These are phyloP conservation scores for Crypturellus undulatus DNA, from an alignment of 2,113 vertebrate species.

Conservation along the genomic window DNA sequence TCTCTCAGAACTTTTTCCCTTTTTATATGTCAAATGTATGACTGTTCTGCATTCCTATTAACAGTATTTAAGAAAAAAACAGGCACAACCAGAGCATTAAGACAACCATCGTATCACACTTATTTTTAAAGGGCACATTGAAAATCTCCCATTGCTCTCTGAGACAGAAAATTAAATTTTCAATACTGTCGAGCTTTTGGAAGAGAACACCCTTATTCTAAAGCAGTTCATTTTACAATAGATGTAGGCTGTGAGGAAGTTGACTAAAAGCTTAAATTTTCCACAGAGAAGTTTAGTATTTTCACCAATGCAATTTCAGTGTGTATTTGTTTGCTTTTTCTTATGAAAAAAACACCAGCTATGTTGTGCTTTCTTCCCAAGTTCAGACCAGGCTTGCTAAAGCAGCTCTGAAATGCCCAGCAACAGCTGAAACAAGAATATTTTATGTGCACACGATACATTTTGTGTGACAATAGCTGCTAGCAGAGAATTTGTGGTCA, in stretches of 20 bases:
- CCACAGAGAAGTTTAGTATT: not conserved
- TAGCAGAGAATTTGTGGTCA: not conserved
- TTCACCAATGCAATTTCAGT: not conserved
- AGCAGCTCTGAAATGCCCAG: not conserved
- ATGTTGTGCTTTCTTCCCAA: not conserved
- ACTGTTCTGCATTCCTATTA: not conserved
- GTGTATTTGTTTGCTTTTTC: not conserved
- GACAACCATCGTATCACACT: not conserved
- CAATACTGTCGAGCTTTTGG: not conserved
- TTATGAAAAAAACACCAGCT: not conserved
- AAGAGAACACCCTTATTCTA: not conserved
- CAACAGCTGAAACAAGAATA: not conserved
- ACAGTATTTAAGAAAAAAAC: not conserved
- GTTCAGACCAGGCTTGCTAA: not conserved
- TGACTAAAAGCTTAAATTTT: slow-evolving; percentile 9
- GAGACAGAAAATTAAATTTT: not conserved
- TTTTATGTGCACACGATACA: not conserved
- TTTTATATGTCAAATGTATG: not conserved
- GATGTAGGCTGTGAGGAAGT: not conserved
- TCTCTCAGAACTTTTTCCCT: not conserved
- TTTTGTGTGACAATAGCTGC: not conserved
- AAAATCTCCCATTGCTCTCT: not conserved
- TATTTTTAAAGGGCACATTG: not conserved
- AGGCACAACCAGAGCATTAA: not conserved
- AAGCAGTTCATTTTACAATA: not conserved